phyloP scores from a whole-genome alignment of 2,113 vertebrate genomes.

The Entomyzon cyanotis region DNA sequence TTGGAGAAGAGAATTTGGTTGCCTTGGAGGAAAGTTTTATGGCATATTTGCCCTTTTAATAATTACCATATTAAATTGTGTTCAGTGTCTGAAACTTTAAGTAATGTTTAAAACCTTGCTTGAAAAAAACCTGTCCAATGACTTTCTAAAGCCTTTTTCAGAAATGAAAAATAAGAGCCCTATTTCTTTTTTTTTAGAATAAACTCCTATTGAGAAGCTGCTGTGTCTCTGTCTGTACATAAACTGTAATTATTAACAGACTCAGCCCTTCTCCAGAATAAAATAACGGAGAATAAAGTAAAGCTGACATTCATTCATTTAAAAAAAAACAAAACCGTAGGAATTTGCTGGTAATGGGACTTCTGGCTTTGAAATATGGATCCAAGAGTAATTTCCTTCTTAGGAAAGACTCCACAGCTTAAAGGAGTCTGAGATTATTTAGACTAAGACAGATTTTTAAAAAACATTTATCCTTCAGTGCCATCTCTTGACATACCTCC shows the following conservation, averaged over 20 bases:
- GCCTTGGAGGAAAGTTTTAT: neutral
- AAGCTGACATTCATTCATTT: neutral
- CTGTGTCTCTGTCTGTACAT: neutral
- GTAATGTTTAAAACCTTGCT: neutral
- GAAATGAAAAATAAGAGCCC: neutral
- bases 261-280: neutral
- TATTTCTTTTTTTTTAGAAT: neutral
- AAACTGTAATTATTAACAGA: neutral
- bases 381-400: neutral
- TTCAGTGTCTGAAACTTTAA: neutral
- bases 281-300: neutral
- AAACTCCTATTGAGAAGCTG: neutral
- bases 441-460: neutral
- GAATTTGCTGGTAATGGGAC: neutral
- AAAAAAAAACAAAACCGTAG: neutral
- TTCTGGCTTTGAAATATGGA: neutral
- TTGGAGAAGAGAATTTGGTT: neutral
- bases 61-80: neutral
- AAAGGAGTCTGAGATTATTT: neutral
- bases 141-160: neutral
- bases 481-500: conserved; percentile 79
- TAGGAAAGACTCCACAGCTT: neutral
- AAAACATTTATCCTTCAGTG: neutral
- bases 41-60: neutral
- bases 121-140: neutral